Evolutionary conservation across 2,797 vertebrate species (phyloP).

Genomic region (Enteromius trimaculatus): DNA sequence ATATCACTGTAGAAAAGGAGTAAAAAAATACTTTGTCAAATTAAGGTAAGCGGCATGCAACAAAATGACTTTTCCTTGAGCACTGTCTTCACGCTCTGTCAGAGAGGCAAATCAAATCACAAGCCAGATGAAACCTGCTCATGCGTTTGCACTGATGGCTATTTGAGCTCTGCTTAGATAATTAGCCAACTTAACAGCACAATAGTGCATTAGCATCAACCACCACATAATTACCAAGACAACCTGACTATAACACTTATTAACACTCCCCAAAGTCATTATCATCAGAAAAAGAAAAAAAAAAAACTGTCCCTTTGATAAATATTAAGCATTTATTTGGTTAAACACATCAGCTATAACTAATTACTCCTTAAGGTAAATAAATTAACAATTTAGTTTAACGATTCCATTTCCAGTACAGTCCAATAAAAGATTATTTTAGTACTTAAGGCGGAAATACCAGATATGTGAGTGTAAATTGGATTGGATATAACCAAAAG

Average conservation of each 20-base stretch:
- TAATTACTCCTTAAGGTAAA: conserved; percentile 7
- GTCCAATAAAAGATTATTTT: background rate
- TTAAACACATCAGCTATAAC: conserved; percentile 4
- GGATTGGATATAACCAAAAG: background rate
- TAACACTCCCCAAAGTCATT: conserved; percentile 3
- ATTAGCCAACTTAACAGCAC: conserved; percentile 49
- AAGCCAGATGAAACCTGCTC: conserved; percentile 41
- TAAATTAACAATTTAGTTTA: background rate
- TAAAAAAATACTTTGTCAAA: conserved; percentile 53
- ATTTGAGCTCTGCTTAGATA: conserved; percentile 47
- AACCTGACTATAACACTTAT: conserved; percentile 7
- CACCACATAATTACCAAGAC: conserved; percentile 25
- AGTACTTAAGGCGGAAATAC: background rate
- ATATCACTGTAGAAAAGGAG: conserved; percentile 49
- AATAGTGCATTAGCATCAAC: conserved; percentile 34
- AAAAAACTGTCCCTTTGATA: background rate
- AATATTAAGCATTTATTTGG: background rate
- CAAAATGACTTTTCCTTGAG: conserved; percentile 55
- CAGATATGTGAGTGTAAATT: background rate
- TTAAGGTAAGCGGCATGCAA: conserved; percentile 42
- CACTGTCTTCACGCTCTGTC: conserved; percentile 35
- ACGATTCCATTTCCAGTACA: background rate
- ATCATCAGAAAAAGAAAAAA: background rate
- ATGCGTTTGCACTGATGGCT: conserved; percentile 48
- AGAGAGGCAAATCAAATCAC: conserved; percentile 36